Evolutionary conservation across 2,888 invertebrate genomes (phyloP).

Genomic region (Parnassius smintheus): DNA sequence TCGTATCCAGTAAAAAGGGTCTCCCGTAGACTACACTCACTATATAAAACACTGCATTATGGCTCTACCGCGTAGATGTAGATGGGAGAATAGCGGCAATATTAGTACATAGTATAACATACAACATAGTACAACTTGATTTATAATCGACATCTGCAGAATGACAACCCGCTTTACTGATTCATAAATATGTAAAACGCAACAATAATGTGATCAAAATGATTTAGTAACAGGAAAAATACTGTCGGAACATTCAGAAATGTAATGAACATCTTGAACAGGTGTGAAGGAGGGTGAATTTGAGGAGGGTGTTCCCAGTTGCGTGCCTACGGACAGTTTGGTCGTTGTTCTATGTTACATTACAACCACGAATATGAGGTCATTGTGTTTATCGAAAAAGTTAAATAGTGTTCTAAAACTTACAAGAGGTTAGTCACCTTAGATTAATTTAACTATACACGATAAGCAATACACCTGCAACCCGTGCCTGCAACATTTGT

Average conservation of each 20-base stretch:
- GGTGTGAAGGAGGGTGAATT: conserved; percentile 6
- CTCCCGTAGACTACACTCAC: too few species aligned
- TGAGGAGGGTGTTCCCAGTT: conserved; percentile 1
- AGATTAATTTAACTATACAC: not conserved
- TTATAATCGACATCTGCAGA: too few species aligned
- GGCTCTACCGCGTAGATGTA: too few species aligned
- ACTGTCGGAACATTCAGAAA: not conserved
- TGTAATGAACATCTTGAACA: conserved; percentile 6
- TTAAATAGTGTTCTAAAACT: conserved; percentile 15
- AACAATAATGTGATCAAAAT: not conserved
- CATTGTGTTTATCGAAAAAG: conserved; percentile 21
- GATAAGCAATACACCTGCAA: not conserved
- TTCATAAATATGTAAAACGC: too few species aligned
- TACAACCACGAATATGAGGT: not conserved
- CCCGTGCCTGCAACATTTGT: not conserved
- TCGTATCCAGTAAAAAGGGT: too few species aligned
- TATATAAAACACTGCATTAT: too few species aligned
- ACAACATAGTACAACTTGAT: too few species aligned
- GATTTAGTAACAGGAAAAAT: not conserved
- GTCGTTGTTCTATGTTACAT: not conserved
- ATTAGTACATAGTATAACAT: too few species aligned
- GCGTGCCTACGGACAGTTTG: conserved; percentile 13
- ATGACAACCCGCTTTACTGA: not conserved
- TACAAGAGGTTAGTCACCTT: conserved; percentile 13
- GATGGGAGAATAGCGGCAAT: too few species aligned